These are phyloP conservation scores for Chrysoperla carnea DNA, from an alignment of 1,140 invertebrate genomes.

Conservation along the genomic window DNA sequence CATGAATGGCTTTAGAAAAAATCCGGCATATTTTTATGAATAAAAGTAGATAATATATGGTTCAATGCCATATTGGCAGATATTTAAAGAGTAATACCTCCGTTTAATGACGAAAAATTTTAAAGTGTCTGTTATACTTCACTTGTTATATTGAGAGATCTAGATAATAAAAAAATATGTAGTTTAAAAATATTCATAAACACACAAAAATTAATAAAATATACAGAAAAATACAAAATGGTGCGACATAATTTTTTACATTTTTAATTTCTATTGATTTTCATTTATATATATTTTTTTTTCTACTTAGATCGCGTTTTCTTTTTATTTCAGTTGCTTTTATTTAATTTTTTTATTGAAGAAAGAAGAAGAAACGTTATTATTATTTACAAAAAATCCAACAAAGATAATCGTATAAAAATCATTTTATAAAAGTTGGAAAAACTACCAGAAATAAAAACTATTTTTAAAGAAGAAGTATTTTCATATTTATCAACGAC, in stretches of 20 bases:
- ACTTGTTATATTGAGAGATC: not conserved
- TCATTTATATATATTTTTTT: not conserved
- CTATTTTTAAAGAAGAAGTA: too few relatives aligned
- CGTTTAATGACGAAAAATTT: conserved; percentile 2
- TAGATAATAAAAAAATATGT: not conserved
- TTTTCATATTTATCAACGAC: too few relatives aligned
- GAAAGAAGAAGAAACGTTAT: not conserved
- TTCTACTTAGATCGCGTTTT: not conserved
- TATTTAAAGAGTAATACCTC: too few relatives aligned
- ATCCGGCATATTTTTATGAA: too few relatives aligned
- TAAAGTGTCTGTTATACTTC: conserved; percentile 15
- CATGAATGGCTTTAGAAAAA: too few relatives aligned
- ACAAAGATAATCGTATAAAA: too few relatives aligned
- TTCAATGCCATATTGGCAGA: too few relatives aligned
- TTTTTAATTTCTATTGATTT: too few relatives aligned
- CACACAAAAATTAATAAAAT: not conserved
- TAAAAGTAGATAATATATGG: too few relatives aligned
- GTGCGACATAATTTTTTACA: too few relatives aligned
- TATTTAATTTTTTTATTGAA: not conserved
- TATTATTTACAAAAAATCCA: not conserved
- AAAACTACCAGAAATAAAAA: too few relatives aligned
- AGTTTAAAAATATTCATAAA: not conserved
- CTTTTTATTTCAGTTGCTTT: not conserved
- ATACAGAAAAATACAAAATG: not conserved
- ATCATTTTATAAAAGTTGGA: too few relatives aligned